Evolutionary conservation across 2,113 vertebrate species (phyloP).

Genomic region (Colaptes auratus): DNA sequence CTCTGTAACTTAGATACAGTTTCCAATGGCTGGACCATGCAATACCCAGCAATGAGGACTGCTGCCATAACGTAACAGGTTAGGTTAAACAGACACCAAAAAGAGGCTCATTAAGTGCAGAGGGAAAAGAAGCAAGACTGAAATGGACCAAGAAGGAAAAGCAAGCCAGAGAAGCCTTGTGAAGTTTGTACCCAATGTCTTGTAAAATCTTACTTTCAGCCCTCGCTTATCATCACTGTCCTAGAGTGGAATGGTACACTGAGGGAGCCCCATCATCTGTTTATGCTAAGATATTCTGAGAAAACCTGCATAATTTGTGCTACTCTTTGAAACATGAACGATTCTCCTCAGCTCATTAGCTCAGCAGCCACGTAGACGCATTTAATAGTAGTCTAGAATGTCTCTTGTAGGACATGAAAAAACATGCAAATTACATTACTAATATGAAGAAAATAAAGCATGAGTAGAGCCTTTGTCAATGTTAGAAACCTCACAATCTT

Average conservation of each 20-base stretch:
- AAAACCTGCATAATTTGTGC: neutral
- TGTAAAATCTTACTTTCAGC: neutral
- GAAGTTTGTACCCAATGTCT: neutral
- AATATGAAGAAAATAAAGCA: slow-evolving; percentile 9
- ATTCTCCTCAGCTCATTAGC: neutral
- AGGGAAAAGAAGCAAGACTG: neutral
- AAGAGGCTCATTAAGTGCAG: neutral
- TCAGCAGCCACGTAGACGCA: neutral
- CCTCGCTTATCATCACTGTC: neutral
- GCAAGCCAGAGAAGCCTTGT: neutral
- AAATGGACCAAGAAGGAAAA: neutral
- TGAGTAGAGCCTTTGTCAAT: neutral
- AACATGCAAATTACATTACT: neutral
- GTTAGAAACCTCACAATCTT: neutral
- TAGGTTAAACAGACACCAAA: neutral
- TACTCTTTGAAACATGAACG: neutral
- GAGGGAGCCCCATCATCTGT: neutral
- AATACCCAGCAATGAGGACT: neutral
- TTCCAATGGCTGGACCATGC: neutral
- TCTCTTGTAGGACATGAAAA: neutral
- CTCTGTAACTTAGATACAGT: too few species aligned
- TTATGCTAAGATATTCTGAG: neutral
- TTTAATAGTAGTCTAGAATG: neutral
- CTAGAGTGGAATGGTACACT: neutral
- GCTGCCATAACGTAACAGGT: neutral